Conservation (phyloP, 2,113 vertebrate genomes). For the Plestiodon gilberti region DNA sequence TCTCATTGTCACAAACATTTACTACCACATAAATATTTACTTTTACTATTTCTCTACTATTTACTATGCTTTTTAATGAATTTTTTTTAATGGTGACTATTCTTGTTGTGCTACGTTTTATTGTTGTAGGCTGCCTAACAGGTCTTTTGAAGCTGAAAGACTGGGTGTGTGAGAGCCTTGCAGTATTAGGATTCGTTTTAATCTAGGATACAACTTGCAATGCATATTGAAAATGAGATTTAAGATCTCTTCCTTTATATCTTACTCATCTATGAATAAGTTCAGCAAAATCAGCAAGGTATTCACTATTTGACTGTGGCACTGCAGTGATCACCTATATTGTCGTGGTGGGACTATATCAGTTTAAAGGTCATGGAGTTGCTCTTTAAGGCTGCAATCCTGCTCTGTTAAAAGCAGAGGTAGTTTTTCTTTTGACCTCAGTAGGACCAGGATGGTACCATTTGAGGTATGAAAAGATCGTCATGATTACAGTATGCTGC, state of each 20-base stretch:
- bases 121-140: no score
- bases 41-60: neutral
- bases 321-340: neutral
- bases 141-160: no score
- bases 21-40: neutral
- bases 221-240: neutral
- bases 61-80: no score
- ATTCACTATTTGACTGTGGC: neutral
- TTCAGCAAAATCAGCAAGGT: neutral
- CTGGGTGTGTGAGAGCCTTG: neutral
- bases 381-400: neutral
- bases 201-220: neutral
- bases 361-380: neutral
- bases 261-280: slow-evolving; percentile 2
- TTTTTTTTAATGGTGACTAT: neutral
- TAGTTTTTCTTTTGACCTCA: neutral
- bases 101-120: no score
- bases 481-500: slow-evolving; percentile 8
- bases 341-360: neutral
- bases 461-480: neutral
- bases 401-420: neutral
- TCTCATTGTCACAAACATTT: neutral
- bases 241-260: neutral
- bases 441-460: neutral
- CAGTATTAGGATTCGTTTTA: neutral